Evolutionary conservation across 64 coral and sea anemone species (phyloP).

Genomic region (Montipora sp.): DNA sequence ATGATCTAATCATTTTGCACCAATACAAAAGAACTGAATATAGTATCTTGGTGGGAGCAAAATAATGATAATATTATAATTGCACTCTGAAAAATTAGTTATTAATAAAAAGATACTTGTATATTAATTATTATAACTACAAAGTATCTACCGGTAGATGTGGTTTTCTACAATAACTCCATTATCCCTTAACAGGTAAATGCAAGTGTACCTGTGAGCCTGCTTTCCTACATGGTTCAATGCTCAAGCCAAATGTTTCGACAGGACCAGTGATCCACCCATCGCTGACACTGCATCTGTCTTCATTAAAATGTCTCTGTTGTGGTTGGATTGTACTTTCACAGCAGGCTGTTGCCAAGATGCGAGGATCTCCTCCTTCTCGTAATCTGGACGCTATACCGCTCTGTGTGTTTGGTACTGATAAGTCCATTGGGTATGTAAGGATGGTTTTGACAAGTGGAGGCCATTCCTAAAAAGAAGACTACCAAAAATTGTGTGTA

Average conservation of each 20-base stretch:
- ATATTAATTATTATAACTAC: too few species aligned
- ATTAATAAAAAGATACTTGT: too few species aligned
- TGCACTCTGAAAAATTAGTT: too few species aligned
- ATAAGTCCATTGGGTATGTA: conserved; percentile 28
- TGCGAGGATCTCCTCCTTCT: not conserved
- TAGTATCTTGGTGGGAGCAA: too few species aligned
- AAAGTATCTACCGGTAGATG: too few species aligned
- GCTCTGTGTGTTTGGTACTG: not conserved
- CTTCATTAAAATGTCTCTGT: not conserved
- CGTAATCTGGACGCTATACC: not conserved
- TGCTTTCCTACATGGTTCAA: conserved; percentile 13
- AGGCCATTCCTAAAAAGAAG: conserved; percentile 53
- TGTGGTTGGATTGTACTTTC: not conserved
- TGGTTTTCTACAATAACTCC: too few species aligned
- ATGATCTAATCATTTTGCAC: too few species aligned
- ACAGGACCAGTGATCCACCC: conserved; percentile 46
- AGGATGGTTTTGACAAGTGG: conserved; percentile 25
- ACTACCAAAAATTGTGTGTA: not conserved
- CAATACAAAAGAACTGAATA: too few species aligned
- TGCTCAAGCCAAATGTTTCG: conserved; percentile 48
- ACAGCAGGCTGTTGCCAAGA: conserved; percentile 9
- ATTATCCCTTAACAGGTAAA: not conserved
- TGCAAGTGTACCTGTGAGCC: not conserved
- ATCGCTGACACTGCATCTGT: not conserved
- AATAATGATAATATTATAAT: too few species aligned